Conservation (phyloP, 1,140 invertebrate species). For the Drosophila guanche region DNA sequence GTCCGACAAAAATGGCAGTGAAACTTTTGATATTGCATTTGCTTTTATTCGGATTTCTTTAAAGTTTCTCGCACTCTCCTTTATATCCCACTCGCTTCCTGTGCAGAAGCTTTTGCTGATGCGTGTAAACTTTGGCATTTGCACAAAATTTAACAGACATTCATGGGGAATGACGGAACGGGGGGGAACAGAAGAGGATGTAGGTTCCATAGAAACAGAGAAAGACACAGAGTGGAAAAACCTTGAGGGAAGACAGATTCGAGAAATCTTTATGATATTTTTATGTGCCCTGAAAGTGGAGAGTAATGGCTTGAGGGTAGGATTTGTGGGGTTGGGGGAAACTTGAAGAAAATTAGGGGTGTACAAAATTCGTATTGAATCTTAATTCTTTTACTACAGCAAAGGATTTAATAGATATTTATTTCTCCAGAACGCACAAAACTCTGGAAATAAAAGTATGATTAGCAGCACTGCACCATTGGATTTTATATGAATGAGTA, state of each 20-base stretch:
- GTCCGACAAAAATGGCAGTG: background rate
- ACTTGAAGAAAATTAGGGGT: background rate
- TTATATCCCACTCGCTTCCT: slow-evolving; percentile 33
- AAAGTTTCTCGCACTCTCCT: slow-evolving; percentile 36
- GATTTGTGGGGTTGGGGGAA: background rate
- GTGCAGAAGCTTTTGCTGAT: slow-evolving; percentile 38
- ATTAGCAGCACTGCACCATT: slow-evolving; percentile 27
- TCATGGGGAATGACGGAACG: slow-evolving; percentile 10
- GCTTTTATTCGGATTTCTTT: slow-evolving; percentile 55
- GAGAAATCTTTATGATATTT: slow-evolving; percentile 39
- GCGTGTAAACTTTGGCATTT: slow-evolving; percentile 64
- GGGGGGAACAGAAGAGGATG: background rate
- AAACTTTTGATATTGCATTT: slow-evolving; percentile 66
- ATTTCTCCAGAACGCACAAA: background rate
- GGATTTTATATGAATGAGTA: slow-evolving; percentile 56
- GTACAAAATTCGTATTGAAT: background rate
- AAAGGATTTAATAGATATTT: slow-evolving; percentile 7
- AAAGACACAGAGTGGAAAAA: slow-evolving; percentile 10
- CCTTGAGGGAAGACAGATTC: slow-evolving; percentile 13
- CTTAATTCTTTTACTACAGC: background rate
- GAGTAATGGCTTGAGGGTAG: slow-evolving; percentile 6
- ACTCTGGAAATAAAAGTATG: slow-evolving; percentile 8
- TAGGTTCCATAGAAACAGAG: background rate
- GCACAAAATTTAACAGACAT: slow-evolving; percentile 55
- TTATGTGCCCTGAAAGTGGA: slow-evolving; percentile 21